Evolutionary conservation across 2,888 invertebrate genomes (phyloP), one percentile per base, ranked within the genome.

Genomic region (Acleris cristana): DNA sequence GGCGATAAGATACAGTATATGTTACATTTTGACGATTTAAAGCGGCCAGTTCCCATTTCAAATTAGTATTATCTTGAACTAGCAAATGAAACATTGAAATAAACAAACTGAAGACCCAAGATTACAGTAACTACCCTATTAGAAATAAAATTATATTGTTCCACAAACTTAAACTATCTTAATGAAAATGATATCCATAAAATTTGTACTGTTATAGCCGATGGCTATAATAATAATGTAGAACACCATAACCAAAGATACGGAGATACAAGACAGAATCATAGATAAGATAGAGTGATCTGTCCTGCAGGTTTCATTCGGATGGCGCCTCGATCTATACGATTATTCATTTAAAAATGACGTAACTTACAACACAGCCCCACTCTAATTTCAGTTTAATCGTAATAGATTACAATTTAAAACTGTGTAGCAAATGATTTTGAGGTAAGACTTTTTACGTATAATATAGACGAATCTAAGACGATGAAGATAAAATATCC

Each of bases 211-310:
- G 40, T 26, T 57, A 45, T 26, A 53, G 45, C 30, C 7, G 30
- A 45, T 30, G 53, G 30, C 45, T 57, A 58, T 58, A 58, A 61
- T 61, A 56, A 62, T 61, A 62, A 66, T 62, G 56, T 62, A 56
- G 44, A 44, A 61, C 65, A 66, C 26, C 65, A 30, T 56, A 55
- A 56, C 55, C 52, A 49, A 19, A 58, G 67, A 63, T 57, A 63
- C 8, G 34, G 14, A 58, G 40, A 58, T 54, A 58, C 53, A 58
- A 69, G 75, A 79, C 77, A 75, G 53, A 62, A 79, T 74, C 69
- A 61, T 19, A 85, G 88, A 89, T 89, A 88, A 88, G 87, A 88
- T 88, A 84, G 74, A 70, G 51, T 70, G 65, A 70, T 69, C 73
- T 64, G 68, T 73, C 74, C 75, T 72, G 80, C 80, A 84, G 81